phyloP scores from a whole-genome alignment of 2,113 vertebrate species.

The Cyanistes caeruleus region DNA sequence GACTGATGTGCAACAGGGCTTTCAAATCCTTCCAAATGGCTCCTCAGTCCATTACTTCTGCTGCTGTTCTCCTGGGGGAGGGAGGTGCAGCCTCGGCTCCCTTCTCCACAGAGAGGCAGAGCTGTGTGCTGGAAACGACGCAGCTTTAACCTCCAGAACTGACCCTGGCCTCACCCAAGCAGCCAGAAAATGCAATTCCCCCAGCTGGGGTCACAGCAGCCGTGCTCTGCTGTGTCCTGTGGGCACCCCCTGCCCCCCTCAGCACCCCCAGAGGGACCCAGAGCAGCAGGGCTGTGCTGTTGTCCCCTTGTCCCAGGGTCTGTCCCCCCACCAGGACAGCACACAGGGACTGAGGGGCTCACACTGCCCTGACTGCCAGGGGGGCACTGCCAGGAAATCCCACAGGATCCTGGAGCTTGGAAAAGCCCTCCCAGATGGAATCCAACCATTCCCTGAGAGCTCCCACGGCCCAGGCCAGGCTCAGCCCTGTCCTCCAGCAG shows the following conservation, averaged over 20 bases:
- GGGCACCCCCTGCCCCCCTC: neutral
- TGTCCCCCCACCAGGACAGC: neutral
- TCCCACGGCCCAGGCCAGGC: neutral
- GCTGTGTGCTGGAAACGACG: rapidly evolving
- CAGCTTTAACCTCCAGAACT: neutral
- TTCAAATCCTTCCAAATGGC: neutral
- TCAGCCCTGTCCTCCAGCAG: neutral
- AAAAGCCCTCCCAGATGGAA: neutral
- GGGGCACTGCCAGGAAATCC: neutral
- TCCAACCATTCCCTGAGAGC: neutral
- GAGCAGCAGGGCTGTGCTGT: neutral
- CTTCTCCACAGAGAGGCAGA: rapidly evolving
- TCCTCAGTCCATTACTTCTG: neutral
- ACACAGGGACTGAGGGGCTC: neutral
- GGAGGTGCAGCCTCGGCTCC: neutral
- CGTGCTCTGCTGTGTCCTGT: neutral
- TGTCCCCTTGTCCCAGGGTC: neutral
- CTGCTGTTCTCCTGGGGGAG: neutral
- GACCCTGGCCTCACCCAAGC: rapidly evolving
- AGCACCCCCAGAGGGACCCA: neutral
- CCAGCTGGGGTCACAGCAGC: neutral
- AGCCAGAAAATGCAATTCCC: neutral
- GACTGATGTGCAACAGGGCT: neutral
- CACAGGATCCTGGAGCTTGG: neutral
- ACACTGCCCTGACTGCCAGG: too few species aligned